These are phyloP conservation scores for Drosophila nasuta DNA, from an alignment of 1,140 invertebrate genomes.

Conservation along the genomic window DNA sequence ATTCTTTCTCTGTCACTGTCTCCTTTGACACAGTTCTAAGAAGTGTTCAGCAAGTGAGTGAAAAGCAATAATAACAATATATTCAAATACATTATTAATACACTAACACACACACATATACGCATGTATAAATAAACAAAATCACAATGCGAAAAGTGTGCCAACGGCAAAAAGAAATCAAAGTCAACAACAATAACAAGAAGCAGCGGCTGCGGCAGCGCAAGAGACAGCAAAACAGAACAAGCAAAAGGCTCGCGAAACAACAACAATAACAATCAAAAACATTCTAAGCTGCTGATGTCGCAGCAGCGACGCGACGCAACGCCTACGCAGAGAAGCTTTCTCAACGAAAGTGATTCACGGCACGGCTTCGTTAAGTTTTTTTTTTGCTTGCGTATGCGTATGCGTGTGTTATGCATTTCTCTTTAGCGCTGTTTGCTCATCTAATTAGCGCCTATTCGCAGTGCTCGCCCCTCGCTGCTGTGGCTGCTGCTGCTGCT, in stretches of 20 bases:
- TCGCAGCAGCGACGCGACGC: not conserved
- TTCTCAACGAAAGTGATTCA: constrained; percentile 82
- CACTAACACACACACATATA: not conserved
- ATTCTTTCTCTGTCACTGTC: not conserved
- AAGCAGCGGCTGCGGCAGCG: not conserved
- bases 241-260: constrained; percentile 28
- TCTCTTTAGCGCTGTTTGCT: constrained; percentile 65
- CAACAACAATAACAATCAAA: constrained; percentile 32
- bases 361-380: constrained; percentile 25
- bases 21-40: constrained; percentile 16
- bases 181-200: constrained; percentile 44
- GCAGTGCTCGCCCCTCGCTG: constrained; percentile 4
- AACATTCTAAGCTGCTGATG: constrained; percentile 35
- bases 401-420: constrained; percentile 65
- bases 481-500: not conserved
- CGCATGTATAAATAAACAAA: constrained; percentile 12
- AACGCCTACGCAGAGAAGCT: constrained; percentile 60
- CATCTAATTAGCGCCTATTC: constrained; percentile 54
- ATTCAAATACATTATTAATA: not conserved
- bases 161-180: constrained; percentile 74
- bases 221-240: not conserved
- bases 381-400: constrained; percentile 10
- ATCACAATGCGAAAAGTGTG: constrained; percentile 63
- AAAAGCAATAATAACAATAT: not conserved
- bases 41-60: constrained; percentile 29